Base-by-base conservation (phyloP, 1,140 invertebrate species). In the Drosophila navojoa region DNA sequence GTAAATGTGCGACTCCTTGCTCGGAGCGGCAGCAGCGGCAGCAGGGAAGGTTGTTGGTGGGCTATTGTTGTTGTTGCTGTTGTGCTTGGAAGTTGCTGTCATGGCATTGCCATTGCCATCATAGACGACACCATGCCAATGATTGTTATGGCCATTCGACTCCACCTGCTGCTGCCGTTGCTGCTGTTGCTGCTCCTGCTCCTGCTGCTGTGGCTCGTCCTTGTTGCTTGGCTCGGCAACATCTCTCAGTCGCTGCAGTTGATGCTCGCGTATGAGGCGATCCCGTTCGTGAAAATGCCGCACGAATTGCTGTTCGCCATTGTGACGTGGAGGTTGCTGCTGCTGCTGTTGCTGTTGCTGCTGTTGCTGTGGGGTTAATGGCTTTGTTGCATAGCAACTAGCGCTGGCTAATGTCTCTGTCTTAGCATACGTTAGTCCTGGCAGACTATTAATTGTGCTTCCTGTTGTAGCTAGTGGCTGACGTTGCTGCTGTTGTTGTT, bases 251-350 rank as follows among this genome's bases (percentile, higher is more conserved):
- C 70, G 89, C 69, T 91, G 89, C 55, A 92, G 75, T 66, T 92
- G 91, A 71, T 92, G 91, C 49, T 91, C 91, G 68, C 91, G 91
- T 78, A 92, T 92, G 47, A 87, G 90, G 44, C 91, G 91, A 87
- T 92, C 91, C 47, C 91, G 76, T 81, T 92, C 91, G 75, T 92
- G 91, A 58, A 92, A 92, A 53, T 92, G 89, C 49, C 76, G 81
- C 25, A 91, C 91, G 70, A 92, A 91, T 49, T 79, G 62, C 58
- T 91, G 90, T 13, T 91, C 90, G 53, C 80, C 80, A 64, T 79
- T 79, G 73, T 61, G 69, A 13, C 55, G 61, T 32, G 59, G 63
- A 1, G 11, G 22, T 22, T 55, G 63, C 27, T 47, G 61, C 47
- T 55, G 63, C 27, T 47, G 61, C 47, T 25, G 40, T 11, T 57